Evolutionary conservation across 2,888 invertebrate genomes (phyloP).

Genomic region (Dyspetes luteomarginatus): DNA sequence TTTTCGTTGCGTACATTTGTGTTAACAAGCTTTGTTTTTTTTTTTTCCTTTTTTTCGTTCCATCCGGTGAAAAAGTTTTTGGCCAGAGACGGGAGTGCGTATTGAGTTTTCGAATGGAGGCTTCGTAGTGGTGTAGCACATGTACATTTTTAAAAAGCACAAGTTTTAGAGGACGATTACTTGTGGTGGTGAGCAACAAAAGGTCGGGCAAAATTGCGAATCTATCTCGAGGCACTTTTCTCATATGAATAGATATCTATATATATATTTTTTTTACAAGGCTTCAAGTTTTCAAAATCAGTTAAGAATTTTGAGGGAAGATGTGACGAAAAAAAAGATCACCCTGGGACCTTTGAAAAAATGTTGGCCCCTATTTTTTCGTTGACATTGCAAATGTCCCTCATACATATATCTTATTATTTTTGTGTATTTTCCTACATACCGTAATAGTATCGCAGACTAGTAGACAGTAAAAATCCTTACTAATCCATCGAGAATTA

Average conservation of each 20-base stretch:
- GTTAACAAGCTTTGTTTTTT: not conserved
- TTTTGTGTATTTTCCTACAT: not conserved
- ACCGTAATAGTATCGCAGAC: too few species aligned
- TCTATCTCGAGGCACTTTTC: slow-evolving; percentile 19
- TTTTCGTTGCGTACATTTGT: slow-evolving; percentile 6
- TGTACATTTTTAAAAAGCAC: not conserved
- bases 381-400: not conserved
- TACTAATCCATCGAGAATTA: too few species aligned
- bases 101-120: not conserved
- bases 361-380: not conserved
- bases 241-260: slow-evolving; percentile 12
- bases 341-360: not conserved
- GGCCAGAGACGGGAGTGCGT: not conserved
- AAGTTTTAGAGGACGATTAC: slow-evolving; percentile 19
- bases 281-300: slow-evolving; percentile 25
- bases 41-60: not conserved
- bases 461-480: too few species aligned
- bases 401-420: not conserved
- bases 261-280: not conserved
- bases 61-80: slow-evolving; percentile 19
- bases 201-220: slow-evolving; percentile 17
- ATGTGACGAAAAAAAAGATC: slow-evolving; percentile 19
- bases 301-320: slow-evolving; percentile 23
- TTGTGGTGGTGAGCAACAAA: slow-evolving; percentile 1
- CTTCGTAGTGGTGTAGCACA: not conserved